phyloP scores from a whole-genome alignment of 2,888 invertebrate species.

The Limnephilus auricula region DNA sequence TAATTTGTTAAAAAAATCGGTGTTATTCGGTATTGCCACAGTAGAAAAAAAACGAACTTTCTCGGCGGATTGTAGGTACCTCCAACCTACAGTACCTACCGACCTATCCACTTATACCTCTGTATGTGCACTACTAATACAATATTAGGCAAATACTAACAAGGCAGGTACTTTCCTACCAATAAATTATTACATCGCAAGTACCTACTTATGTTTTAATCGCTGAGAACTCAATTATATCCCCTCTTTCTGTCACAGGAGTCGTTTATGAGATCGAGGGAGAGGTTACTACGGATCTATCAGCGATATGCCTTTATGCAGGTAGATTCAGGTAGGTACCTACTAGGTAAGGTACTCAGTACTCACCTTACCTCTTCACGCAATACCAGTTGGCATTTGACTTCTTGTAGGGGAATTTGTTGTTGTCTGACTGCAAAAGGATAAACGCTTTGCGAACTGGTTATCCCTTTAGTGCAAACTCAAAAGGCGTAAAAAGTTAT shows the following conservation, averaged over 20 bases:
- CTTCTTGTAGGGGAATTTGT: background rate
- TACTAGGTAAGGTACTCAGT: too few relatives aligned
- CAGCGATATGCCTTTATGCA: background rate
- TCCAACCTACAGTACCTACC: background rate
- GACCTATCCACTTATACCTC: too few relatives aligned
- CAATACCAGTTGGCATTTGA: conserved; percentile 38
- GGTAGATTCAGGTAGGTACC: background rate
- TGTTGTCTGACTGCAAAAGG: background rate
- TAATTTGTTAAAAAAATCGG: too few relatives aligned
- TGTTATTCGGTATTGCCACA: too few relatives aligned
- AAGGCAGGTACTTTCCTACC: background rate
- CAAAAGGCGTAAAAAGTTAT: background rate
- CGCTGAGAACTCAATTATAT: too few relatives aligned
- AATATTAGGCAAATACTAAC: background rate
- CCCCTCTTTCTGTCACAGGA: too few relatives aligned
- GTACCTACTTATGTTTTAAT: too few relatives aligned
- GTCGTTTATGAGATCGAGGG: too few relatives aligned
- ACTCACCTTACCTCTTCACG: background rate
- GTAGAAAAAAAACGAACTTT: too few relatives aligned
- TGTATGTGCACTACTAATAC: background rate
- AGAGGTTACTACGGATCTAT: too few relatives aligned
- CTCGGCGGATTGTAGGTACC: too few relatives aligned
- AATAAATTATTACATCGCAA: too few relatives aligned
- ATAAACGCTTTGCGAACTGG: background rate
- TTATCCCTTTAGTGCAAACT: background rate